phyloP scores from a whole-genome alignment of 2,888 invertebrate species.

The Spodoptera littoralis region DNA sequence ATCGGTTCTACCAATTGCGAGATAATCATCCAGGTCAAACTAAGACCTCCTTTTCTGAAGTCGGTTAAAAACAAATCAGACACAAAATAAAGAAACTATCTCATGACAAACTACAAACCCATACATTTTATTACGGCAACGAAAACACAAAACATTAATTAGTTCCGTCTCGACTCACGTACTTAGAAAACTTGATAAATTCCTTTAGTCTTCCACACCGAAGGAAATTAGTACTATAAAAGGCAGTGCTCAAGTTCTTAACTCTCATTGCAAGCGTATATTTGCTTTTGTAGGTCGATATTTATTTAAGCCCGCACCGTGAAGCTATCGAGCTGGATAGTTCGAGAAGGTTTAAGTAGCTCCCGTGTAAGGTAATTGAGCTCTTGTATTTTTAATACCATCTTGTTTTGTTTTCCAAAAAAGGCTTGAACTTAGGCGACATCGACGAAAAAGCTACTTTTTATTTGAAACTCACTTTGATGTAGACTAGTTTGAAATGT shows the following conservation, averaged over 20 bases:
- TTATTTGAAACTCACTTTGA: not conserved
- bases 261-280: constrained; percentile 38
- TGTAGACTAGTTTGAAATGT: no score
- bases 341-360: constrained; percentile 28
- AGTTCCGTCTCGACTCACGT: constrained; percentile 60
- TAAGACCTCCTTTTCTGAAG: no score
- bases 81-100: not conserved
- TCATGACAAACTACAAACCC: constrained; percentile 11
- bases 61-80: not conserved
- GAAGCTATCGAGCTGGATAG: constrained; percentile 33
- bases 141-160: constrained; percentile 65
- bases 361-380: constrained; percentile 32
- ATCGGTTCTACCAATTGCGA: no score
- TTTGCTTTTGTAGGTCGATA: constrained; percentile 52
- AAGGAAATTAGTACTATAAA: constrained; percentile 52
- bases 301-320: constrained; percentile 46
- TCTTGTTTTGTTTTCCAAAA: constrained; percentile 17
- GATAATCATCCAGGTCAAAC: no score
- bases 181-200: constrained; percentile 62
- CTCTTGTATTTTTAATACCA: constrained; percentile 25
- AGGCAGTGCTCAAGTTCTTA: constrained; percentile 20
- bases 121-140: constrained; percentile 16
- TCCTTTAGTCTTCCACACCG: constrained; percentile 41
- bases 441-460: no score
- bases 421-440: not conserved